A percentile compares a stretch with the other conserved stretches of the same genome.
Conservation (phyloP, 2,797 vertebrate genomes). For the Spinus pinus region DNA sequence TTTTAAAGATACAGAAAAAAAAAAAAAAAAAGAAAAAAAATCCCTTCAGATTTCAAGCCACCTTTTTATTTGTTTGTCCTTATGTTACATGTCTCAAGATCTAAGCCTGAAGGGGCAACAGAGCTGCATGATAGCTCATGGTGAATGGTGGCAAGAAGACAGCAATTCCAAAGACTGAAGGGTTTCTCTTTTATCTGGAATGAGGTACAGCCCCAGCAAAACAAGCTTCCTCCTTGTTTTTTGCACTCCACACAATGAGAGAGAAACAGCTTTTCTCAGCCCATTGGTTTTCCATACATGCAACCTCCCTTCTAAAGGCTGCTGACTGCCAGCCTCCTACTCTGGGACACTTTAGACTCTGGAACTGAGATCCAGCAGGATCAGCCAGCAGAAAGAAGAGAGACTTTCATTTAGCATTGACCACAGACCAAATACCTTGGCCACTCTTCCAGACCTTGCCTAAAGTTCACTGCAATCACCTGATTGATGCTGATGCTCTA, state of each 20-base stretch:
- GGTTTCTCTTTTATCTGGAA: background rate
- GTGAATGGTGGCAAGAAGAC: background rate
- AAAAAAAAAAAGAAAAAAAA: background rate
- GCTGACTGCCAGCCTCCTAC: background rate
- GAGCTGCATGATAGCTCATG: background rate
- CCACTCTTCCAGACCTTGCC: background rate
- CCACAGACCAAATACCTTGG: background rate
- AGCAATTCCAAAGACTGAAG: background rate
- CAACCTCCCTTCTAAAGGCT: background rate
- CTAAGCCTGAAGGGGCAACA: background rate
- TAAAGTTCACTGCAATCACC: background rate
- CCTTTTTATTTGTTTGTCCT: background rate
- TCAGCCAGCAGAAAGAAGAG: background rate
- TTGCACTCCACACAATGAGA: background rate
- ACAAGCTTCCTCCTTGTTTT: background rate
- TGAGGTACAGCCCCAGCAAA: background rate
- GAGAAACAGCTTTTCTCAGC: background rate
- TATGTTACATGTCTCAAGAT: background rate
- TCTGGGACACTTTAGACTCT: background rate
- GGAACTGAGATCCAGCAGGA: background rate
- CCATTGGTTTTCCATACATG: background rate
- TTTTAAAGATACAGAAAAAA: background rate
- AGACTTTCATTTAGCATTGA: background rate
- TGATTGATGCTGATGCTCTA: background rate
- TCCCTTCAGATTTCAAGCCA: background rate